Evolutionary conservation across 1,140 invertebrate species (phyloP).

Genomic region (Diploscapter pachys): DNA sequence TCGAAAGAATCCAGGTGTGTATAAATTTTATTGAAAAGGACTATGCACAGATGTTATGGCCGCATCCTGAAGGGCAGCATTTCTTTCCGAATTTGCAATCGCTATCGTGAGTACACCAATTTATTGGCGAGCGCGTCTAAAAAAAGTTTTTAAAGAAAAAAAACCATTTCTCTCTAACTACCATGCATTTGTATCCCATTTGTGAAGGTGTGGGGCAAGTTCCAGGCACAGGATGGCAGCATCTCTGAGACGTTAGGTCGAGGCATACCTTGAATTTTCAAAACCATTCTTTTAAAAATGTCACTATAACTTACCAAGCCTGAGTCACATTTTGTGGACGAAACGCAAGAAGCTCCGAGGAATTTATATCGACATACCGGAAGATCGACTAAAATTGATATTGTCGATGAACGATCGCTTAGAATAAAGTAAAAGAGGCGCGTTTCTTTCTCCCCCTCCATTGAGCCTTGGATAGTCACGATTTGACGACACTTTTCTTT

Average conservation of each 20-base stretch:
- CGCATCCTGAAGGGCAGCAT: slow-evolving; percentile 18
- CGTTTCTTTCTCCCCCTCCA: no score
- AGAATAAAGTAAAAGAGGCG: no score
- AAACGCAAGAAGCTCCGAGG: no score
- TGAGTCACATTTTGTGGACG: no score
- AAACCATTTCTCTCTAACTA: neutral
- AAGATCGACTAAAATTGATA: no score
- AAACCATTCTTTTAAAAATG: no score
- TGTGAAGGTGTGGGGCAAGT: slow-evolving; percentile 17
- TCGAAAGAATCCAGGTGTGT: slow-evolving; percentile 67
- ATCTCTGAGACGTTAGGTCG: slow-evolving; percentile 12
- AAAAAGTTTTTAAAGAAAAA: no score
- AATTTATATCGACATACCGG: no score
- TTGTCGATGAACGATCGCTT: no score
- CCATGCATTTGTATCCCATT: slow-evolving; percentile 25
- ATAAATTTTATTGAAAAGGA: neutral
- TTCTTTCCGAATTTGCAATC: slow-evolving; percentile 17
- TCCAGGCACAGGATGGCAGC: slow-evolving; percentile 18
- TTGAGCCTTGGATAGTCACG: no score
- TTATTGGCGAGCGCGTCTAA: slow-evolving; percentile 2
- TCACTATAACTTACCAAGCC: no score
- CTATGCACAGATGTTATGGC: slow-evolving; percentile 21
- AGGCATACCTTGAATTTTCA: slow-evolving; percentile 1
- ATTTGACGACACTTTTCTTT: no score
- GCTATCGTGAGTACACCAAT: slow-evolving; percentile 14